Percentiles rank a stretch among this genome's conserved stretches.
phyloP scores from a whole-genome alignment of 2,113 vertebrate species.

The Tamias sibiricus region DNA sequence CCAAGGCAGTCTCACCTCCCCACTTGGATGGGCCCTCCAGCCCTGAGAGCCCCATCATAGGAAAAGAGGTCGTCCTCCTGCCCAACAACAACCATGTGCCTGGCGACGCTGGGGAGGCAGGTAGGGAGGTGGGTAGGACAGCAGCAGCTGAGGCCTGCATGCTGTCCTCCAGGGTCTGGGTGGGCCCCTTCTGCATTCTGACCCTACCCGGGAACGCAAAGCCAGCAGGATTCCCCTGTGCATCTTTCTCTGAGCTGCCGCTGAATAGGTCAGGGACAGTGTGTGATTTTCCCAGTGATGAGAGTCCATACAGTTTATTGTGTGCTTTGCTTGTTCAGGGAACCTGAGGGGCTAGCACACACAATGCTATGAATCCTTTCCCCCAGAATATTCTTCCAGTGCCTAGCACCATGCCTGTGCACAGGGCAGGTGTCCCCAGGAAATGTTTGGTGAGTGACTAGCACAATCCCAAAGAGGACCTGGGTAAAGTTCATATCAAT shows the following conservation, averaged over 20 bases:
- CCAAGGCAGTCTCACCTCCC: rapidly evolving
- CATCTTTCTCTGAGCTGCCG: neutral
- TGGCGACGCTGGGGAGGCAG: neutral
- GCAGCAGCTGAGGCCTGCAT: neutral
- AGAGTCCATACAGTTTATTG: neutral
- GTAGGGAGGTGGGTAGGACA: slow-evolving; percentile 47
- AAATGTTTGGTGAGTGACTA: neutral
- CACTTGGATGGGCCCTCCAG: neutral
- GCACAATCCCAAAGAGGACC: neutral
- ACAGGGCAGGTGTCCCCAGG: neutral
- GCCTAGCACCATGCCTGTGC: neutral
- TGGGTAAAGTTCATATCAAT: neutral
- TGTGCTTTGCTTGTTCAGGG: neutral
- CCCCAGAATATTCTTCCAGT: neutral
- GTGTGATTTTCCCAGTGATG: rapidly evolving
- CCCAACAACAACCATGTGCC: neutral
- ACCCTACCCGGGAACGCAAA: neutral
- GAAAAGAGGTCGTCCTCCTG: neutral
- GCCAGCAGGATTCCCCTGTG: neutral
- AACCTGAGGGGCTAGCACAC: neutral
- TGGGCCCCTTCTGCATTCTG: neutral
- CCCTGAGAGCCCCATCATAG: rapidly evolving
- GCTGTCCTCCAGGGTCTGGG: neutral
- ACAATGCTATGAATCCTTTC: neutral
- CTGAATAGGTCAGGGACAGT: neutral